Conservation (phyloP, 2,797 vertebrate genomes). For the Artibeus lituratus region DNA sequence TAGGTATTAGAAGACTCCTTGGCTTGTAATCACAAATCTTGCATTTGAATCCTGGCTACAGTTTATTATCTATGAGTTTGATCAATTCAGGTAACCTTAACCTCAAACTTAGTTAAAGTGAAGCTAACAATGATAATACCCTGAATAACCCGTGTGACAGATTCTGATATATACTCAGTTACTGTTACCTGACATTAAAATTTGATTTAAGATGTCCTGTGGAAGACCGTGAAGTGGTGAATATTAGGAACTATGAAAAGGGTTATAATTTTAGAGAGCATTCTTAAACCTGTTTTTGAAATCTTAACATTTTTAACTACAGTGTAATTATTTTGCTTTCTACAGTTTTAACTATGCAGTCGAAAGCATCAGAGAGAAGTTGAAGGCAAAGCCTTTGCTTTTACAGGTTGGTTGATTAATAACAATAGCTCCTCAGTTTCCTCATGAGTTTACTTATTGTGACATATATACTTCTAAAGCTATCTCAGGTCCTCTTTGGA, state of each 20-base stretch:
- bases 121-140: background rate
- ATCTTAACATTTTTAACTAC: conserved; percentile 42
- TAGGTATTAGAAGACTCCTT: background rate
- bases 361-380: conserved; percentile 93
- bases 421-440: background rate
- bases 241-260: background rate
- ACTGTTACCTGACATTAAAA: background rate
- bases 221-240: background rate
- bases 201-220: background rate
- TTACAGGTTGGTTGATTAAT: conserved; percentile 87
- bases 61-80: background rate
- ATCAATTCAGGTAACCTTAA: conserved; percentile 22
- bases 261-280: background rate
- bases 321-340: conserved; percentile 35
- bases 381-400: conserved; percentile 92
- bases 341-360: conserved; percentile 89
- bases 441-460: background rate
- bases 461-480: background rate
- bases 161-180: background rate
- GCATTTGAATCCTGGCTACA: background rate
- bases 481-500: background rate
- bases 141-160: background rate
- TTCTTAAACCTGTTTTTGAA: conserved; percentile 20
- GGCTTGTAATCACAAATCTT: background rate
- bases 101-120: background rate